phyloP scores from a whole-genome alignment of 2,797 vertebrate genomes.

The Takifugu rubripes region DNA sequence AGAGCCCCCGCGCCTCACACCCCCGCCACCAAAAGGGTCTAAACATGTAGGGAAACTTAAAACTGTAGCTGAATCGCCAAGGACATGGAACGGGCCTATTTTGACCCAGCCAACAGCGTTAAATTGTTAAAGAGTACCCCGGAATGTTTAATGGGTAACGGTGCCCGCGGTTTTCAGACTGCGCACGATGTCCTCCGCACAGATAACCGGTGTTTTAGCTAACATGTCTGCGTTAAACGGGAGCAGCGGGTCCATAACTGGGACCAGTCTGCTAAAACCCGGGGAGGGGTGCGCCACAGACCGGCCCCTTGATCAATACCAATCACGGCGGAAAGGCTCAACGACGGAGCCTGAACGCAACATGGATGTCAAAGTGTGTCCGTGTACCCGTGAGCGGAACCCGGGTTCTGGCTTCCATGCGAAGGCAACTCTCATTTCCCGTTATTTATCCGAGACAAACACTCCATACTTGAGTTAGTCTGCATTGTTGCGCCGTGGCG shows the following conservation, averaged over 20 bases:
- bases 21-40: not conserved
- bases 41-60: constrained; percentile 20
- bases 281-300: constrained; percentile 34
- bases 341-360: too few species aligned
- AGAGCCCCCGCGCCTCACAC: constrained; percentile 14
- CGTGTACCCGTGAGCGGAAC: not conserved
- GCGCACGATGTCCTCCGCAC: not conserved
- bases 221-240: constrained; percentile 23
- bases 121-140: not conserved
- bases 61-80: not conserved
- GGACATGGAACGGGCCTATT: not conserved
- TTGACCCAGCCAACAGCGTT: not conserved
- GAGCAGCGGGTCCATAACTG: constrained; percentile 7
- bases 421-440: constrained; percentile 11
- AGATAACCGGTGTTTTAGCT: not conserved
- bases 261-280: not conserved
- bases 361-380: too few species aligned
- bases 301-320: constrained; percentile 15
- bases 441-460: constrained; percentile 20
- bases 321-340: too few species aligned
- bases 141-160: constrained; percentile 11
- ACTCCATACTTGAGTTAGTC: not conserved
- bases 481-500: constrained; percentile 4
- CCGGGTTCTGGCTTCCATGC: not conserved
- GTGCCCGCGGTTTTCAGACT: not conserved